phyloP scores from a whole-genome alignment of 2,888 invertebrate genomes.

The Protodeltote pygarga region DNA sequence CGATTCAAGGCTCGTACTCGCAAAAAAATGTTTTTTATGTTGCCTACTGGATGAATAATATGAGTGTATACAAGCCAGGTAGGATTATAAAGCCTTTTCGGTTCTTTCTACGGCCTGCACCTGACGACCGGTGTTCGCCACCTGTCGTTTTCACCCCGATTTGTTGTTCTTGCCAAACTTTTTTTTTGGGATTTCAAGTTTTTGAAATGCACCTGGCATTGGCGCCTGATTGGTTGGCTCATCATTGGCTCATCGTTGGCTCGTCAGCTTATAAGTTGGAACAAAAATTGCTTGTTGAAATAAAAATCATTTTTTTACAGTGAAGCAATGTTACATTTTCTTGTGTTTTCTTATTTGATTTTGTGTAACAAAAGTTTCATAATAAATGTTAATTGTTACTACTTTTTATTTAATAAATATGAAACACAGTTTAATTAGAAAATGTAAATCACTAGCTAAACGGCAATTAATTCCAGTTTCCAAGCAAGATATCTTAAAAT shows the following conservation, averaged over 20 bases:
- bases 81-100: slow-evolving; percentile 41
- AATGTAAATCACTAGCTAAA: slow-evolving; percentile 8
- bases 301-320: too few relatives aligned
- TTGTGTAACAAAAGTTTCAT: neutral
- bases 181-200: slow-evolving; percentile 16
- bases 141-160: slow-evolving; percentile 55
- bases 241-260: too few relatives aligned
- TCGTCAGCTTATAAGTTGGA: slow-evolving; percentile 12
- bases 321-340: neutral
- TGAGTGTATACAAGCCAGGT: slow-evolving; percentile 44
- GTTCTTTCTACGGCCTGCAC: slow-evolving; percentile 52
- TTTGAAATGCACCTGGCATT: slow-evolving; percentile 29
- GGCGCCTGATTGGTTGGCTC: neutral
- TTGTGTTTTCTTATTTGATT: too few relatives aligned
- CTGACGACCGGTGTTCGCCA: slow-evolving; percentile 58
- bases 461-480: slow-evolving; percentile 12
- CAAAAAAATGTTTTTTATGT: slow-evolving; percentile 5
- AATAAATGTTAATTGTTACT: neutral
- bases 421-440: slow-evolving; percentile 9
- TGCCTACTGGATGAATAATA: slow-evolving; percentile 6
- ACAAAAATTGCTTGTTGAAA: neutral
- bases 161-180: slow-evolving; percentile 27
- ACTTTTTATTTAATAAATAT: slow-evolving; percentile 1
- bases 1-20: neutral
- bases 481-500: slow-evolving; percentile 25